phyloP scores from a whole-genome alignment of 1,140 invertebrate species.

The Acromyrmex charruanus region DNA sequence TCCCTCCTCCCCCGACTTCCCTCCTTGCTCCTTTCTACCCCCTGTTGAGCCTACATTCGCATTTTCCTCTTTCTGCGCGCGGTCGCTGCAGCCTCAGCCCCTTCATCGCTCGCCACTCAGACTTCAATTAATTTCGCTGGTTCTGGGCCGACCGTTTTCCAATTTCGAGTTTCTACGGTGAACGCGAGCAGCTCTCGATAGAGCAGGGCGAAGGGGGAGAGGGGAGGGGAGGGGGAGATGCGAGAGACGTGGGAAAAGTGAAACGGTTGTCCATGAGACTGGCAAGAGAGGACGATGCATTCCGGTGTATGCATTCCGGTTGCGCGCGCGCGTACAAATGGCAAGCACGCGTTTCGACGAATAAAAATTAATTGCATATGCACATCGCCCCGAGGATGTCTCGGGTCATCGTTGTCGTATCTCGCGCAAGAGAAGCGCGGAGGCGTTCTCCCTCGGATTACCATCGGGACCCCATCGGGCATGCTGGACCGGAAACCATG shows the following conservation, averaged over 20 bases:
- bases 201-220: not conserved
- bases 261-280: constrained; percentile 49
- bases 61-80: constrained; percentile 70
- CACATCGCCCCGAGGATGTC: constrained; percentile 43
- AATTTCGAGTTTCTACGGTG: constrained; percentile 81
- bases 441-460: constrained; percentile 36
- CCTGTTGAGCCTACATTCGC: constrained; percentile 59
- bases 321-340: not conserved
- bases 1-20: too few species aligned
- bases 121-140: constrained; percentile 82
- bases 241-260: constrained; percentile 31
- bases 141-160: constrained; percentile 79
- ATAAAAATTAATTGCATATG: constrained; percentile 73
- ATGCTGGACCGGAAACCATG: constrained; percentile 43
- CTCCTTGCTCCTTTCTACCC: not conserved
- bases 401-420: constrained; percentile 21
- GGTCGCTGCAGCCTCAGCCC: constrained; percentile 68
- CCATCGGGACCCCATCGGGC: not conserved
- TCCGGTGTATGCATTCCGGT: constrained; percentile 1
- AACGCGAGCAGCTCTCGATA: constrained; percentile 74
- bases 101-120: constrained; percentile 78
- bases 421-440: constrained; percentile 4
- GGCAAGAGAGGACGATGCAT: constrained; percentile 37
- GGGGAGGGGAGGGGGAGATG: constrained; percentile 16
- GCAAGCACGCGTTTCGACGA: constrained; percentile 6